phyloP scores from a whole-genome alignment of 2,888 invertebrate genomes.

The Entomobrya multifasciata region DNA sequence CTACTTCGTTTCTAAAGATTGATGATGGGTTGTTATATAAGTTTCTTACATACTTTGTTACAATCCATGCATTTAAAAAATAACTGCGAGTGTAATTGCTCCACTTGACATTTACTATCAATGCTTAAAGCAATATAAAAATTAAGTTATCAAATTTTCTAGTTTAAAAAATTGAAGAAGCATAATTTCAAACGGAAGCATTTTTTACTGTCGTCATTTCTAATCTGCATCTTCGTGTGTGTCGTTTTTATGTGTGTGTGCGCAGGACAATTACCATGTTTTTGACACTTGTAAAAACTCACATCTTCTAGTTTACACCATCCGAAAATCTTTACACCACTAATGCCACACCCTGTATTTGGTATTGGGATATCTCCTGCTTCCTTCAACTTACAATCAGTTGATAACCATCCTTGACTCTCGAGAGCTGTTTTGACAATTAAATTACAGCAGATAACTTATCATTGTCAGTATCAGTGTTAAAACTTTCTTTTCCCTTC shows the following conservation, averaged over 20 bases:
- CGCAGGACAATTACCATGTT: not conserved
- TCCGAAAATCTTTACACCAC: not conserved
- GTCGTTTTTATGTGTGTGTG: not conserved
- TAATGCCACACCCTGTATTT: not conserved
- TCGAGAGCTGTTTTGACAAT: slow-evolving; percentile 43
- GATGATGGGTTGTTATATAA: too few relatives aligned
- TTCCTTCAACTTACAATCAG: slow-evolving; percentile 10
- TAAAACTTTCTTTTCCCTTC: slow-evolving; percentile 23
- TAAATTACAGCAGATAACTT: not conserved
- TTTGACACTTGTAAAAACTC: slow-evolving; percentile 11
- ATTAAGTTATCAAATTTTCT: not conserved
- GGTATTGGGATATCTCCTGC: too few relatives aligned
- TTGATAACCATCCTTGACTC: slow-evolving; percentile 4
- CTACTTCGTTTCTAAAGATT: not conserved
- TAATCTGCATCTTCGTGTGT: slow-evolving; percentile 26
- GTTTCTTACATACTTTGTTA: too few relatives aligned
- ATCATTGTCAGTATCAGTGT: slow-evolving; percentile 32
- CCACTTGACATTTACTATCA: not conserved
- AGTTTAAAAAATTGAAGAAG: not conserved
- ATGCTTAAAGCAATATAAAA: not conserved
- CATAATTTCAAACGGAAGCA: not conserved
- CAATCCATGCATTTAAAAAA: too few relatives aligned
- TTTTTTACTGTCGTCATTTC: not conserved
- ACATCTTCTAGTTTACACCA: too few relatives aligned
- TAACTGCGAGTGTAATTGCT: too few relatives aligned